Conservation (phyloP, 30 jellyfish, hydroid and myxozoan genomes). For the Cassiopea andromeda region DNA sequence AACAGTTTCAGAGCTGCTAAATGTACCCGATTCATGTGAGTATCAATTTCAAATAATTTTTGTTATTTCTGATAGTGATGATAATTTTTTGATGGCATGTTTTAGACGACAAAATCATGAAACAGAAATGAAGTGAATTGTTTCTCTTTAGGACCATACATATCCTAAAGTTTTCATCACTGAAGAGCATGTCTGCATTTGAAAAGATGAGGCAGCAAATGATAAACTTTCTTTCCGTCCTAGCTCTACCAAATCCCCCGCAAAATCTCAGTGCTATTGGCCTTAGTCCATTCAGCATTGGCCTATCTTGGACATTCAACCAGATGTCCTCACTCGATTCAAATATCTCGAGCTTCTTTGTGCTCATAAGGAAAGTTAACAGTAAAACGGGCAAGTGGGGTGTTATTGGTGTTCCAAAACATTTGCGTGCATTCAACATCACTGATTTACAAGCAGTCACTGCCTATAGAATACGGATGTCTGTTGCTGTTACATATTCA, state of each 20-base stretch:
- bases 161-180: no score
- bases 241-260: conserved; percentile 30
- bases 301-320: conserved; percentile 5
- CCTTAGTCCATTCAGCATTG: conserved; percentile 3
- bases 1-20: conserved; percentile 17
- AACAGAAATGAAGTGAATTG: no score
- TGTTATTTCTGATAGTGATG: no score
- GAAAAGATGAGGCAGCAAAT: no score
- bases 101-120: no score
- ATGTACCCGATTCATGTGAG: conserved; percentile 7
- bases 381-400: background rate
- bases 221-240: background rate
- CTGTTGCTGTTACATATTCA: conserved; percentile 16
- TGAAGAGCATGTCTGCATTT: no score
- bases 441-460: conserved; percentile 28
- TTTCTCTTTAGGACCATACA: no score
- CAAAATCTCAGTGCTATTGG: background rate
- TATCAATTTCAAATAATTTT: background rate
- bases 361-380: background rate
- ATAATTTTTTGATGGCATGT: no score
- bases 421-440: background rate
- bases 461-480: conserved; percentile 18
- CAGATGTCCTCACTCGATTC: background rate
- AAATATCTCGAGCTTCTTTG: conserved; percentile 20
- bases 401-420: conserved; percentile 7